These are phyloP conservation scores for Ophion slaviceki DNA, from an alignment of 2,888 invertebrate genomes.

Conservation along the genomic window DNA sequence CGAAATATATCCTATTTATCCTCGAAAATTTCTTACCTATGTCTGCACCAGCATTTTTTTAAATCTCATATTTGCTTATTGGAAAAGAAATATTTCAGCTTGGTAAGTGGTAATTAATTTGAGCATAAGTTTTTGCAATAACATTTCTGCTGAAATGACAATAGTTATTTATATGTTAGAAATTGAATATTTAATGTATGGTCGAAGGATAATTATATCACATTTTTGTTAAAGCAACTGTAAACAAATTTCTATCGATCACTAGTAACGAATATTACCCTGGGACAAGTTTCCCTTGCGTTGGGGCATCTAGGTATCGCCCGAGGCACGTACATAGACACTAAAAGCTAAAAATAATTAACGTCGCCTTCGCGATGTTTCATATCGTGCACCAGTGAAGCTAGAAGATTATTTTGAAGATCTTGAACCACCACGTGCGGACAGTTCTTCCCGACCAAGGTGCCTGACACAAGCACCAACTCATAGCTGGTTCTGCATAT, in stretches of 20 bases:
- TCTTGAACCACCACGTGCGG: constrained; percentile 8
- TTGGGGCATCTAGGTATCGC: not conserved
- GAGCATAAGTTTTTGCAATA: not conserved
- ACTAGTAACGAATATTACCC: not conserved
- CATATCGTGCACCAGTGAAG: constrained; percentile 31
- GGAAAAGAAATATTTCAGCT: not conserved
- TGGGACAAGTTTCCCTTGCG: not conserved
- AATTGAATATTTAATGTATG: not conserved
- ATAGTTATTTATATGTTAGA: not conserved
- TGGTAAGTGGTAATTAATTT: not conserved
- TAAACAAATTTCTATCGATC: not conserved
- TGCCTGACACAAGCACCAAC: not conserved
- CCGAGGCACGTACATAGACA: not conserved
- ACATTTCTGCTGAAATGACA: not conserved
- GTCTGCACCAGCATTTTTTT: not conserved
- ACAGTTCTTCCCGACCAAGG: constrained; percentile 7
- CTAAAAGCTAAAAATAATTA: constrained; percentile 45
- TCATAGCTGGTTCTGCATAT: not conserved
- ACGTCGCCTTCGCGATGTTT: constrained; percentile 23
- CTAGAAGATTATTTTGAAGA: constrained; percentile 34
- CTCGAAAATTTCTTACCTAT: not conserved
- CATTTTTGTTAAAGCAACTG: not conserved
- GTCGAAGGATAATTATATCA: not conserved
- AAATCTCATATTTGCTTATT: not conserved
- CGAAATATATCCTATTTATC: too few species aligned